These are phyloP conservation scores for Coluber constrictor DNA, from an alignment of 2,797 vertebrate species.

Conservation along the genomic window DNA sequence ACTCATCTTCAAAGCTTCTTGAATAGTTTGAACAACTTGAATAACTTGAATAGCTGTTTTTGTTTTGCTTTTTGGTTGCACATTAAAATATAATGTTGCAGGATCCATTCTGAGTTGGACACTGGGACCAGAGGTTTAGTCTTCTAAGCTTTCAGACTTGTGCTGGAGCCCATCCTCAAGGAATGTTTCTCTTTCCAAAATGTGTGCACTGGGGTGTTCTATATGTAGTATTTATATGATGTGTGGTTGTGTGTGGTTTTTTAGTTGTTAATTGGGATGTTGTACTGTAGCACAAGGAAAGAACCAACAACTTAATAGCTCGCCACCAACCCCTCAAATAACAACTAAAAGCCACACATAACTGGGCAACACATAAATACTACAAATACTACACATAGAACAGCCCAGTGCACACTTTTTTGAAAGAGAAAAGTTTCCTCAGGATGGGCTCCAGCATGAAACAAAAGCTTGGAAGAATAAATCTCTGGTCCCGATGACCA, in stretches of 20 bases:
- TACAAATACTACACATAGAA: background rate
- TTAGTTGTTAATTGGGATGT: background rate
- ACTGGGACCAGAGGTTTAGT: background rate
- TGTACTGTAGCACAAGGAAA: background rate
- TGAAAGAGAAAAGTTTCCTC: background rate
- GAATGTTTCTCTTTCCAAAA: background rate
- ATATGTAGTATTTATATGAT: background rate
- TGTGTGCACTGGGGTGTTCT: background rate
- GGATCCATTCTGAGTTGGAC: background rate
- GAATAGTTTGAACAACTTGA: background rate
- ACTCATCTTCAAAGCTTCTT: background rate
- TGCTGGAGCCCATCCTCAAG: background rate
- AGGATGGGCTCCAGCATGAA: background rate
- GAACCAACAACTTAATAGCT: background rate
- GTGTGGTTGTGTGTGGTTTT: background rate
- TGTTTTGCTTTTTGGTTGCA: background rate
- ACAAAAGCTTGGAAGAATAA: background rate
- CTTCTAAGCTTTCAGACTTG: background rate
- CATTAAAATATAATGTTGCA: background rate
- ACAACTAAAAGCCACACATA: background rate
- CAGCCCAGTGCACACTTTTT: background rate
- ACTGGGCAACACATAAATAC: background rate
- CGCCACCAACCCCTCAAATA: background rate
- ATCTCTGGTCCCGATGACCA: background rate
- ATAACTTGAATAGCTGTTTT: background rate